phyloP scores from a whole-genome alignment of 2,797 vertebrate genomes.

The Loriculus beryllinus region DNA sequence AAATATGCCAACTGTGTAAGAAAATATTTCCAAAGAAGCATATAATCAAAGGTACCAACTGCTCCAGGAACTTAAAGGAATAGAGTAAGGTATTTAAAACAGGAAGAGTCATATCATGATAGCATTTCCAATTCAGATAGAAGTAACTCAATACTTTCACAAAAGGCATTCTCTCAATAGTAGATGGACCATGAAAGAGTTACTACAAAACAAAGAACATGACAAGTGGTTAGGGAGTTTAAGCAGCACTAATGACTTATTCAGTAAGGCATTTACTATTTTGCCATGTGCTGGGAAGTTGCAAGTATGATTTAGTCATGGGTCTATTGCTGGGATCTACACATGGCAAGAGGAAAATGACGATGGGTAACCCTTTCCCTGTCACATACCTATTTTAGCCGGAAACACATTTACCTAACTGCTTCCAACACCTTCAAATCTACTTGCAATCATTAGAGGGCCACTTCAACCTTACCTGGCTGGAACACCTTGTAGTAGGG shows the following conservation, averaged over 20 bases:
- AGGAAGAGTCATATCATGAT: neutral
- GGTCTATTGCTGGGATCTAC: neutral
- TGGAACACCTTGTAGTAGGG: slow-evolving; percentile 98
- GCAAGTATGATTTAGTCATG: neutral
- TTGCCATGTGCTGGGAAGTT: neutral
- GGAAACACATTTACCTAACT: neutral
- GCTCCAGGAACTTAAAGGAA: neutral
- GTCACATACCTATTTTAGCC: neutral
- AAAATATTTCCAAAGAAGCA: neutral
- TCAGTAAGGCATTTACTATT: neutral
- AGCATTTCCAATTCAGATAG: neutral
- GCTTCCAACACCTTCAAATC: neutral
- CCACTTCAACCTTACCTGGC: slow-evolving; percentile 81
- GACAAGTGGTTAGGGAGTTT: neutral
- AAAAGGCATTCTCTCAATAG: neutral
- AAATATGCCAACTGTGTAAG: neutral
- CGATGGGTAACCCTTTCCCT: neutral
- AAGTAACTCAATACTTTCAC: neutral
- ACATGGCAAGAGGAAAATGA: neutral
- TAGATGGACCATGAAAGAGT: neutral
- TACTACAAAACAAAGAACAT: neutral
- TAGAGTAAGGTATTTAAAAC: neutral
- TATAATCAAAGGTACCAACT: neutral
- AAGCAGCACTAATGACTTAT: neutral
- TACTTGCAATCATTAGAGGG: neutral